These are phyloP conservation scores for Drosophila testacea DNA, from an alignment of 2,888 invertebrate genomes.

Conservation along the genomic window DNA sequence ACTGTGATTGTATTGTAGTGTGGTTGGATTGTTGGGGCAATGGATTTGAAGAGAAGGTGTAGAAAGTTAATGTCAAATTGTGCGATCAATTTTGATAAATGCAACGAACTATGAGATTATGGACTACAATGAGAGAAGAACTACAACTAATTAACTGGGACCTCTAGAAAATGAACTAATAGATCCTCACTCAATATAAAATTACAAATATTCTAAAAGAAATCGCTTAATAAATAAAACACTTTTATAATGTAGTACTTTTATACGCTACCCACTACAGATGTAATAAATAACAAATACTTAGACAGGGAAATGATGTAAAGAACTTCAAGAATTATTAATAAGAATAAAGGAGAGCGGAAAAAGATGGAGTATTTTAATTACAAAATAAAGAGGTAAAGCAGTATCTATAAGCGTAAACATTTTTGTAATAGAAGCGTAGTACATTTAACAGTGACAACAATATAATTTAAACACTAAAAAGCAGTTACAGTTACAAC, in stretches of 20 bases:
- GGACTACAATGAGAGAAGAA: constrained; percentile 30
- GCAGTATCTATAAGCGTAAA: constrained; percentile 40
- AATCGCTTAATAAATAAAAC: constrained; percentile 14
- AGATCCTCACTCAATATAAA: constrained; percentile 7
- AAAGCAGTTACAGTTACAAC: neutral
- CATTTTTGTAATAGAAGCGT: constrained; percentile 12
- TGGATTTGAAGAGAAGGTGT: constrained; percentile 76
- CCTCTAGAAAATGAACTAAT: constrained; percentile 18
- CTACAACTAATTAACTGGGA: constrained; percentile 37
- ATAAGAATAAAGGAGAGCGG: neutral
- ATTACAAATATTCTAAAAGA: neutral
- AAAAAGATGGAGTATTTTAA: neutral
- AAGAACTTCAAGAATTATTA: neutral
- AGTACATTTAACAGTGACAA: constrained; percentile 7
- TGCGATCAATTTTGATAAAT: constrained; percentile 62
- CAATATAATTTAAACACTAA: constrained; percentile 2
- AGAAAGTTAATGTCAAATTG: constrained; percentile 76
- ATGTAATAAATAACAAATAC: constrained; percentile 12
- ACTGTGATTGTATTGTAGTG: constrained; percentile 78
- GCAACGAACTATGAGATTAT: constrained; percentile 52
- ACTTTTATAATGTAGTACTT: constrained; percentile 16
- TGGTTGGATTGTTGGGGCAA: constrained; percentile 55
- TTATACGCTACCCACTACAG: constrained; percentile 20
- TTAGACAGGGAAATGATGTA: neutral
- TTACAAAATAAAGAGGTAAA: neutral